A percentile compares a stretch with the other conserved stretches of the same genome.
Conservation (phyloP, 2,797 vertebrate species). For the Argya squamiceps region DNA sequence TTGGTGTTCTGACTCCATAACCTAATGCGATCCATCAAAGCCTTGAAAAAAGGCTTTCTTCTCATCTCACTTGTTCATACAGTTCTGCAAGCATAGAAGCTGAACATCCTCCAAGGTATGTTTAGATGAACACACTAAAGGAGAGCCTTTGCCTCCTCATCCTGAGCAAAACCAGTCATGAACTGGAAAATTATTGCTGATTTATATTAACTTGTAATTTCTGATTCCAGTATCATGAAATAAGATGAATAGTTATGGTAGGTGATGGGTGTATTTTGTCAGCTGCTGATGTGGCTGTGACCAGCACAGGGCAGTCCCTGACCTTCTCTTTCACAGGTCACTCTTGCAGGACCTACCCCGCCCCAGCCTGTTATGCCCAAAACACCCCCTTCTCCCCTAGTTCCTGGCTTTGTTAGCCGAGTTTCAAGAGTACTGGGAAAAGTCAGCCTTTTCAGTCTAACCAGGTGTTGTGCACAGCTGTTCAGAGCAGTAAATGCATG, state of each 20-base stretch:
- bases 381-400: neutral
- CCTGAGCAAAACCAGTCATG: neutral
- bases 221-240: neutral
- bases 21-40: neutral
- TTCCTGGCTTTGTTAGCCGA: neutral
- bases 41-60: neutral
- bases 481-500: neutral
- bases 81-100: neutral
- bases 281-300: neutral
- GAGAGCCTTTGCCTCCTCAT: neutral
- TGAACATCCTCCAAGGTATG: neutral
- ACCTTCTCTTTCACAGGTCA: neutral
- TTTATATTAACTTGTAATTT: neutral
- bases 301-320: neutral
- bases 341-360: neutral
- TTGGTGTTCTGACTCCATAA: neutral
- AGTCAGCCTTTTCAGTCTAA: neutral
- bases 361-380: neutral
- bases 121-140: neutral
- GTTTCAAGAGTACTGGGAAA: neutral
- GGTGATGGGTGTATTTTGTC: fast-evolving
- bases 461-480: neutral
- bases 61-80: neutral
- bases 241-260: neutral
- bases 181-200: neutral